Base-by-base conservation (phyloP, 2,797 vertebrate genomes). In the Ceryle rudis region DNA sequence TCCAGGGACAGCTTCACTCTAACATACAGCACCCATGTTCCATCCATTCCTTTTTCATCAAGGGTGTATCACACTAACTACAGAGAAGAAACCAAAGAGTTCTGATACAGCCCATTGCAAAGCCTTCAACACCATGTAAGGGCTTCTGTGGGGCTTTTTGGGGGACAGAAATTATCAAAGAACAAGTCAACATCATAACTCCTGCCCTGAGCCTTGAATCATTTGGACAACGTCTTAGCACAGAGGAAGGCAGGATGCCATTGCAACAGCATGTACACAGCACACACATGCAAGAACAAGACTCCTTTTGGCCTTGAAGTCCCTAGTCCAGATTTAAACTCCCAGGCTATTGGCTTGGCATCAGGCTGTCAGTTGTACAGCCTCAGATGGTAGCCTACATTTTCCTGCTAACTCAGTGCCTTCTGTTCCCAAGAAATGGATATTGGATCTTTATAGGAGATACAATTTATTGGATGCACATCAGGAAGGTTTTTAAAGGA, bases 291-390 rank as follows among this genome's bases (percentile, higher is more conserved):
- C 37, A 51, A 5, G 5, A 52, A 14, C 10, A 62, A 69, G 33
- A 6, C 7, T 41, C 52, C 46, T 66, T 71, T 51, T 66, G 81
- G 80, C 85, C 46, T 51, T 35, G 39, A 72, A 94, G 26, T 25
- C 25, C 49, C 67, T 51, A 54, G 91, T 7, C 83, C 81, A 95
- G 92, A 81, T 94, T 95, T 89, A 71, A 69, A 46, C 89, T 95
- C 82, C 44, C 33, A 1, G 86, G 90, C 69, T 92, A n/a, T 69
- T 96, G 95, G 92, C 94, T 80, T 91, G 81, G 49, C 52, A 77
- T 62, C 70, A 77, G 73, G 71, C 49, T 91, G 54, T 28, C 92
- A 95, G 81, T 46, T 79, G 89, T 81, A 28, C 82, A 77, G 87
- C 75, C 87, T 93, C 66, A 75, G 64, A 75, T 47, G 64, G 62